phyloP scores from a whole-genome alignment of 2,797 vertebrate species.

The Phylloscopus collybita region DNA sequence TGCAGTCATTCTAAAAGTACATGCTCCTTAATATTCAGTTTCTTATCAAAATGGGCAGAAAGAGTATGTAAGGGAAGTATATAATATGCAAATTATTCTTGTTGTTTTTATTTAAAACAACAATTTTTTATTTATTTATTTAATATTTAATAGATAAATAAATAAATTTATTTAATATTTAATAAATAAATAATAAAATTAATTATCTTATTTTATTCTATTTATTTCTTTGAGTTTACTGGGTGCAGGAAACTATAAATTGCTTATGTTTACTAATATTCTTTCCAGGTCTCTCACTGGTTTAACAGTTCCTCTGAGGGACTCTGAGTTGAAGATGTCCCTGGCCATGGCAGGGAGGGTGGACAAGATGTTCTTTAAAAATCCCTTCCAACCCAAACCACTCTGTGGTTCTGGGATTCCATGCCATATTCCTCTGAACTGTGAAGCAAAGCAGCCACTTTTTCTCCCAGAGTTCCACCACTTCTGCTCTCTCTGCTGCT shows the following conservation, averaged over 20 bases:
- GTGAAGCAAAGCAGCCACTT: background rate
- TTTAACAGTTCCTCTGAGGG: background rate
- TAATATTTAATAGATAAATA: too few species aligned
- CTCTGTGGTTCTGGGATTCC: background rate
- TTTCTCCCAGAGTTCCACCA: background rate
- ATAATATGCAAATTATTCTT: background rate
- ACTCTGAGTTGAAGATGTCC: background rate
- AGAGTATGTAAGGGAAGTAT: background rate
- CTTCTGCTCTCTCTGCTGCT: background rate
- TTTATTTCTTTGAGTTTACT: background rate
- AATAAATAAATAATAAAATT: too few species aligned
- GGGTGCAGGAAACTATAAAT: background rate
- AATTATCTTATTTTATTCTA: too few species aligned
- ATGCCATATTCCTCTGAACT: background rate
- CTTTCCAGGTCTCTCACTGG: background rate
- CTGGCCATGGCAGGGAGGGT: background rate
- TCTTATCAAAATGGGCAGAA: background rate
- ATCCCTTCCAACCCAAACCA: background rate
- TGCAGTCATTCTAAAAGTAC: background rate
- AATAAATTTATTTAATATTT: too few species aligned
- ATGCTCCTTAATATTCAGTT: background rate
- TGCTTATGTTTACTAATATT: background rate
- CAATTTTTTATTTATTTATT: too few species aligned
- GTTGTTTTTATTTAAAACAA: background rate
- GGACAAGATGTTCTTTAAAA: background rate